Percentiles rank a stretch among this genome's conserved stretches.
Conservation (phyloP, 2,888 invertebrate genomes). For the Nematopogon swammerdamellus region DNA sequence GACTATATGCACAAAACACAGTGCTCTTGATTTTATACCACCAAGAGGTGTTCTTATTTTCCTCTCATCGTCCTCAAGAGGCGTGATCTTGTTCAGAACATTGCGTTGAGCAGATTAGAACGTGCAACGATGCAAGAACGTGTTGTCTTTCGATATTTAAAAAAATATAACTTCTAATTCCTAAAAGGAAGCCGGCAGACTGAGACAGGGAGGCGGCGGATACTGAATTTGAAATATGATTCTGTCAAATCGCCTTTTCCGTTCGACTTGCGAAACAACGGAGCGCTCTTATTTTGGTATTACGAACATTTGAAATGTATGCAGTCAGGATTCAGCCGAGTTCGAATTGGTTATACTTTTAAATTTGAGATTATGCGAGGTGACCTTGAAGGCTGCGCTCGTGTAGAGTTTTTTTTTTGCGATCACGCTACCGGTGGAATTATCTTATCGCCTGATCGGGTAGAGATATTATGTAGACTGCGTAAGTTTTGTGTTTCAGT, state of each 20-base stretch:
- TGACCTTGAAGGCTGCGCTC: not conserved
- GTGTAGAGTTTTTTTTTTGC: not conserved
- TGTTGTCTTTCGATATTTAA: too few relatives aligned
- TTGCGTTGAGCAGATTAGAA: too few relatives aligned
- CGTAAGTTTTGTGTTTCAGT: too few relatives aligned
- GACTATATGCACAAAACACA: too few relatives aligned
- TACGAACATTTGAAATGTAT: too few relatives aligned
- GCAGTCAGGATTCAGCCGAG: not conserved
- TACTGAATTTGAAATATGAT: not conserved
- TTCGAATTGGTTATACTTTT: not conserved
- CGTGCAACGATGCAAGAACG: too few relatives aligned
- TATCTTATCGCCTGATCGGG: not conserved
- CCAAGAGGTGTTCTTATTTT: too few relatives aligned
- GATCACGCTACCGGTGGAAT: not conserved
- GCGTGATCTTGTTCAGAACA: too few relatives aligned
- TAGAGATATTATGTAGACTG: too few relatives aligned
- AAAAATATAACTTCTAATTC: too few relatives aligned
- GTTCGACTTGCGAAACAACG: not conserved
- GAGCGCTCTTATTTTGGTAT: not conserved
- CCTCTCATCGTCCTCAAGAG: too few relatives aligned
- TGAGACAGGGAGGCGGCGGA: not conserved
- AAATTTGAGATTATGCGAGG: not conserved
- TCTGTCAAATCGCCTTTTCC: not conserved
- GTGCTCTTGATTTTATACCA: too few relatives aligned
- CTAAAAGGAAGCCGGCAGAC: not conserved